A percentile compares a stretch with the other conserved stretches of the same genome.
phyloP scores from a whole-genome alignment of 2,797 vertebrate genomes.

The Lophotriccus pileatus region DNA sequence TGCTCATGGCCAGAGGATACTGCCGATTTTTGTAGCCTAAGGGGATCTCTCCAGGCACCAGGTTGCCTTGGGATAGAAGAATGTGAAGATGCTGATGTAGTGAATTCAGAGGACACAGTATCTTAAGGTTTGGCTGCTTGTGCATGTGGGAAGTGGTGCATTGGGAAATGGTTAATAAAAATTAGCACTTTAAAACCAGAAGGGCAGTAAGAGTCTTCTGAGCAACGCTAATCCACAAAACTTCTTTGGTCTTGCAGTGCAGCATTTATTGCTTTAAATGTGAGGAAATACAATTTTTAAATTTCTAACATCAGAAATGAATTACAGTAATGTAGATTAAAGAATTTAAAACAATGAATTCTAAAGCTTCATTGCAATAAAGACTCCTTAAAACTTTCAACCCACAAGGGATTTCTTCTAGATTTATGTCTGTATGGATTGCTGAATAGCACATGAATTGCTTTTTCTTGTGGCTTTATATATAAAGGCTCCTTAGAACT shows the following conservation, averaged over 20 bases:
- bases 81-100: background rate
- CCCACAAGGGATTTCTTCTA: background rate
- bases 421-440: background rate
- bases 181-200: background rate
- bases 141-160: accelerated
- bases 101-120: background rate
- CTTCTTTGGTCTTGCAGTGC: background rate
- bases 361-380: background rate
- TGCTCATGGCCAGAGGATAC: background rate
- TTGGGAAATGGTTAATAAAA: background rate
- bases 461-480: background rate
- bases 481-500: background rate
- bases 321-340: background rate
- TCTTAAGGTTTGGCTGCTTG: background rate
- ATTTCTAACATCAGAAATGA: background rate
- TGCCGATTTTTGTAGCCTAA: background rate
- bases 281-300: background rate
- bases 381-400: background rate
- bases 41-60: background rate
- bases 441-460: background rate
- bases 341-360: background rate
- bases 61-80: background rate
- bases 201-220: background rate
- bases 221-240: background rate
- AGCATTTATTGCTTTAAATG: background rate